These are phyloP conservation scores for Tribolium freemani DNA, from an alignment of 2,888 invertebrate genomes.

Conservation along the genomic window DNA sequence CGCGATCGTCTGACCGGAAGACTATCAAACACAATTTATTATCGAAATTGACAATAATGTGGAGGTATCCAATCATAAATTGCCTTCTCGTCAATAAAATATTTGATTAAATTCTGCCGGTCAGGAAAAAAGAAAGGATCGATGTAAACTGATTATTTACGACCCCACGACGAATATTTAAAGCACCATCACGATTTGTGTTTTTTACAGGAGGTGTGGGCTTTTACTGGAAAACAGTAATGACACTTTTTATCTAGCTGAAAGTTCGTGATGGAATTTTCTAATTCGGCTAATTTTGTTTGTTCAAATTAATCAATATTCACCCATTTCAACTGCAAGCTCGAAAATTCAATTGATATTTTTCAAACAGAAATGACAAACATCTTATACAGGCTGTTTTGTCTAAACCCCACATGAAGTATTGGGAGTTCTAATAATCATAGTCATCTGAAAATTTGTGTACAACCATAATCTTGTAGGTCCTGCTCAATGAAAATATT, in stretches of 20 bases:
- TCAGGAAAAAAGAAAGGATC: neutral
- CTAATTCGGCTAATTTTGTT: neutral
- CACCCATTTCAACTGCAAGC: neutral
- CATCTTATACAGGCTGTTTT: too few relatives aligned
- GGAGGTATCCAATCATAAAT: neutral
- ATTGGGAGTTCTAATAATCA: too few relatives aligned
- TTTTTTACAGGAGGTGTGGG: neutral
- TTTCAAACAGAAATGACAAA: too few relatives aligned
- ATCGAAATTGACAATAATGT: neutral
- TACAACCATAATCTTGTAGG: too few relatives aligned
- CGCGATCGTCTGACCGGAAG: neutral
- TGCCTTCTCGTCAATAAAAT: neutral
- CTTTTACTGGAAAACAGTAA: neutral
- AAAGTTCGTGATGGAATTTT: neutral
- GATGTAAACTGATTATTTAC: conserved; percentile 4
- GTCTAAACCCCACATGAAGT: too few relatives aligned
- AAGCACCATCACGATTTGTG: neutral
- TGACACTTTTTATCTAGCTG: neutral
- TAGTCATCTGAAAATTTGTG: too few relatives aligned
- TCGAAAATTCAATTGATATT: too few relatives aligned
- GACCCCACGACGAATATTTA: neutral
- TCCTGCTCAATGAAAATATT: too few relatives aligned
- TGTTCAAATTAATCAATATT: neutral
- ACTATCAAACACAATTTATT: neutral
- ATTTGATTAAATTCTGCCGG: neutral